Evolutionary conservation across 2,888 invertebrate species (phyloP), one percentile per base, ranked within the genome.

Genomic region (Deroplatys truncata): DNA sequence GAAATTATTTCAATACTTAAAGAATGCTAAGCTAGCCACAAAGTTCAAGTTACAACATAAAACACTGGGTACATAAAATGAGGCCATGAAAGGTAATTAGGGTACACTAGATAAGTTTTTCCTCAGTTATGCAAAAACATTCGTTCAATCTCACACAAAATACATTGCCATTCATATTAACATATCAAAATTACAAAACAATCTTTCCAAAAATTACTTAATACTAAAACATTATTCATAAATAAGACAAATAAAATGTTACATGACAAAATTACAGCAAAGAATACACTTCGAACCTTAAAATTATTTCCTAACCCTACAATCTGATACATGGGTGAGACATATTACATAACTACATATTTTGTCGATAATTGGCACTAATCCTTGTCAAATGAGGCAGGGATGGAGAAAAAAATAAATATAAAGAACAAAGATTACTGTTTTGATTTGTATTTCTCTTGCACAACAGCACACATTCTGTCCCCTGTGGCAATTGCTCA

Each of bases 281-380:
- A 90, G 88, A 88, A 90, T 90, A 84, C 84, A 87, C 83, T 85
- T 86, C 88, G 88, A 88, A 88, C 88, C 89, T 91, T 91, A 91
- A 90, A 91, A 91, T 90, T 90, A 91, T 89, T 85, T 86, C 49
- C 89, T 90, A 90, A 88, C 31, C 84, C 89, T 91, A 91, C 88
- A 88, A 90, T 86, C 89, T 89, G 89, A 86, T 91, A 91, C 89
- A 90, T 84, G 88, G 88, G 90, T 90, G 91, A 88, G 86, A 90
- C 89, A 91, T 90, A 91, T 90, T 90, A 88, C 31, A 85, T 89
- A 82, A 82, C 90, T 90, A 90, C 88, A 83, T 85, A 90, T 84
- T 88, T 90, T 84, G 84, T 90, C 56, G 31, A 86, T 88, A 90
- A 90, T 90, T 91, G 91, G 90, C 91, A 91, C 91, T 90, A 90